Base-by-base conservation (phyloP, 2,888 invertebrate genomes). In the Notodonta ziczac region DNA sequence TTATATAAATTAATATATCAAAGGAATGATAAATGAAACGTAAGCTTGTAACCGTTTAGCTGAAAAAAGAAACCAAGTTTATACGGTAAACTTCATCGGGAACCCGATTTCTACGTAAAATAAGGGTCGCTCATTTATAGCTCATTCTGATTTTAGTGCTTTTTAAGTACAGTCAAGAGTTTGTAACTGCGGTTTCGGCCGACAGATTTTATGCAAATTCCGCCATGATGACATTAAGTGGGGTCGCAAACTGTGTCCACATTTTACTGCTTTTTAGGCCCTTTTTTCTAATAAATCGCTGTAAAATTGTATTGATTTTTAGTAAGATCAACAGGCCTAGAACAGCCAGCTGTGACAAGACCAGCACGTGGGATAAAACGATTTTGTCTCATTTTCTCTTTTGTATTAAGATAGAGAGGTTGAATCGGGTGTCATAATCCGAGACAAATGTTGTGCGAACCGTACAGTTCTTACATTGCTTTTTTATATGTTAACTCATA, bases 131-230 rank as follows among this genome's bases (percentile, higher is more conserved):
- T 77, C 85, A 86, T 91, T 91, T 89, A 90, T 90, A 74, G 86
- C 81, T 85, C 81, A 84, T 91, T 90, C 81, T 78, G 87, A 88
- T 89, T 89, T 91, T 89, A 92, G 89, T 85, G 82, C 88, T 89
- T 88, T 81, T 88, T 82, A 82, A 89, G 87, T 84, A 85, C 81
- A 83, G 81, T 80, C 83, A 82, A 86, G 90, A 91, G 86, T 91
- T 91, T 86, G 80, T 84, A 81, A 81, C 77, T 81, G 80, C 80
- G 81, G 81, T 76, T 74, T 72, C 73, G 72, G 78, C 76, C 84
- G 81, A 81, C 82, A 80, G 85, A 85, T 88, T 91, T 92, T 91
- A 92, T 93, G 93, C 88, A 92, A 91, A 91, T 92, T 83, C 71
- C 77, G 79, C 74, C 78, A 85, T 83, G 77, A 84, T 84, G 82